Conservation (phyloP, 2,797 vertebrate species). For the Acanthopagrus latus region DNA sequence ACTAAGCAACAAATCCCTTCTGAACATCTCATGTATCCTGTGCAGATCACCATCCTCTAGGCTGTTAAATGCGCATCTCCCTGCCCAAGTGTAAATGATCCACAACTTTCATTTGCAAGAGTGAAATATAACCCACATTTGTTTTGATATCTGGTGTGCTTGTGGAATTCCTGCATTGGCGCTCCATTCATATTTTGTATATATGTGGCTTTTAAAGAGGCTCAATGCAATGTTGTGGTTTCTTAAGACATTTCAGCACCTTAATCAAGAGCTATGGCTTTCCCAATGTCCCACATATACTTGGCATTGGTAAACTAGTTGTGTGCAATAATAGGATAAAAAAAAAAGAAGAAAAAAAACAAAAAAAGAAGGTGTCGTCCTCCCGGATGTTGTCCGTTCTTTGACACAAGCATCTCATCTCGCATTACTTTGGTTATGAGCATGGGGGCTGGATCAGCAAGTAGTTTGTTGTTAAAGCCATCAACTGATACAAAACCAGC, state of each 20-base stretch:
- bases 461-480: conserved; percentile 74
- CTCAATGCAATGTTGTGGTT: conserved; percentile 74
- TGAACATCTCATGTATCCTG: conserved; percentile 40
- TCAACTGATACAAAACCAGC: conserved; percentile 74
- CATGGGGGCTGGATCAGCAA: conserved; percentile 67
- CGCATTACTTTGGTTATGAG: conserved; percentile 70
- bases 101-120: conserved; percentile 47
- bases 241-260: conserved; percentile 74
- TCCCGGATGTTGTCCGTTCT: conserved; percentile 63
- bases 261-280: conserved; percentile 78
- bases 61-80: conserved; percentile 30
- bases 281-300: conserved; percentile 72
- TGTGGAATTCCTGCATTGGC: conserved; percentile 62
- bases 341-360: conserved; percentile 32
- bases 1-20: conserved; percentile 24
- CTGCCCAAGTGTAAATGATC: conserved; percentile 58
- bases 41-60: conserved; percentile 17
- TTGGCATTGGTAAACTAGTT: conserved; percentile 75
- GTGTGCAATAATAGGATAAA: conserved; percentile 82
- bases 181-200: conserved; percentile 66
- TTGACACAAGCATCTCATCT: conserved; percentile 64
- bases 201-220: conserved; percentile 76
- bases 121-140: conserved; percentile 67
- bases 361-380: conserved; percentile 57
- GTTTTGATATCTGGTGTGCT: conserved; percentile 72